These are phyloP conservation scores for Alligator sinensis DNA, from an alignment of 2,113 vertebrate genomes.

Conservation along the genomic window DNA sequence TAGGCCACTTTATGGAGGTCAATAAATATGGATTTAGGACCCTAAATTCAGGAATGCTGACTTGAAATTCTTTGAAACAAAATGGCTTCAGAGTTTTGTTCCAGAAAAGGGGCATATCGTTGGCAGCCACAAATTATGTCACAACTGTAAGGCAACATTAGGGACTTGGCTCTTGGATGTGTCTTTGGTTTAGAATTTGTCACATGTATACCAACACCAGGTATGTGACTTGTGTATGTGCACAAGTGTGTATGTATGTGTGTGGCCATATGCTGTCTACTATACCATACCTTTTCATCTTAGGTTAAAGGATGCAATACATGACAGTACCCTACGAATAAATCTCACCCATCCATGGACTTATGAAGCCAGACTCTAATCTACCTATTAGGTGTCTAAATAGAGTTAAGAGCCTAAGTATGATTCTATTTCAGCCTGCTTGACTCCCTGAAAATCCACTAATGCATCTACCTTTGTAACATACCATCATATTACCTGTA, in stretches of 20 bases:
- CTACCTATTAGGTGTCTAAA: no score
- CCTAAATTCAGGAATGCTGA: background rate
- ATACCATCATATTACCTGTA: no score
- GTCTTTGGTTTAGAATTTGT: background rate
- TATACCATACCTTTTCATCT: constrained; percentile 34
- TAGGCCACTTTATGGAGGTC: background rate
- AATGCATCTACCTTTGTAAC: no score
- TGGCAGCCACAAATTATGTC: background rate
- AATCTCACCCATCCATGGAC: constrained; percentile 67
- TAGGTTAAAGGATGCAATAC: constrained; percentile 60
- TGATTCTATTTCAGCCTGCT: no score
- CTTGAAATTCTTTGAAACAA: background rate
- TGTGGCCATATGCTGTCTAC: constrained; percentile 5
- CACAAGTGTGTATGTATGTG: background rate
- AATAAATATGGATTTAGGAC: background rate
- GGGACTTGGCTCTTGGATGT: background rate
- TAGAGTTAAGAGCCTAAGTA: no score
- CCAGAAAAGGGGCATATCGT: background rate
- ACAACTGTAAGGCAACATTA: background rate
- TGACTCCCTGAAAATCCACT: no score
- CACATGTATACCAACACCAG: background rate
- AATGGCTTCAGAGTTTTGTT: background rate
- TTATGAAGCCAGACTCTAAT: no score
- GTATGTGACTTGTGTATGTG: background rate
- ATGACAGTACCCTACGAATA: constrained; percentile 67